Base-by-base conservation (phyloP, 2,113 vertebrate genomes). In the Clinocottus analis region DNA sequence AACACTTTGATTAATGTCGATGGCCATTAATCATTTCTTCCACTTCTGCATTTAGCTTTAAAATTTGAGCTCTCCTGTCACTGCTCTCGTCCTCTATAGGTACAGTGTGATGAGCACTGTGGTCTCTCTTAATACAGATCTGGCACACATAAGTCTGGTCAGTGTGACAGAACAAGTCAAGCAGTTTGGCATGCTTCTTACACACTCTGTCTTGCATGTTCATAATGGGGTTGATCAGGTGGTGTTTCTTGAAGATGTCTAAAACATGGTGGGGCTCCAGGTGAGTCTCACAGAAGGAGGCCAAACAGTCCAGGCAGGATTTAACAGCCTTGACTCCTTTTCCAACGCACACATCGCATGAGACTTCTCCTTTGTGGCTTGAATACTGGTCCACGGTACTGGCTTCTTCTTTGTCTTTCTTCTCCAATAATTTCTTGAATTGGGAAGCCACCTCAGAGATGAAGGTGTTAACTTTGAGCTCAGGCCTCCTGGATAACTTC, bases 241-340 rank as follows among this genome's bases (percentile, higher is more conserved):
- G 94, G 89, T 98, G 97, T 59, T 96, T 96, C 11, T 95, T 95
- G 85, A 97, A 96, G 35, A 82, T 85, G 55, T 49, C 69, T 1
- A 91, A 63, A 43, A 91, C 16, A 86, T 94, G 0, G 62, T 99
- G 97, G 41, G 94, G 96, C 79, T 96, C 95, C 75, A 98, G 94
- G 82, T 98, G 97, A 73, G 92, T 92, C 74, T 96, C 94, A 1
- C 97, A 98, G 92, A 96, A 97, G 33, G 97, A 98, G 27, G 96
- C 95, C 91, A 96, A 95, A 87, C 97, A 99, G 59, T 96, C 96
- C 85, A 98, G 83, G 76, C 97, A 99, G 27, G 97, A 97, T 85
- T 96, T 97, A 8, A 95, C 92, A 0, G 97, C 97, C 79, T 92
- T 96, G 19, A 84, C 72, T 80, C 92, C 94, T 90, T 94, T 96